Conservation (phyloP, 1,140 invertebrate species). For the Danaus plexippus region DNA sequence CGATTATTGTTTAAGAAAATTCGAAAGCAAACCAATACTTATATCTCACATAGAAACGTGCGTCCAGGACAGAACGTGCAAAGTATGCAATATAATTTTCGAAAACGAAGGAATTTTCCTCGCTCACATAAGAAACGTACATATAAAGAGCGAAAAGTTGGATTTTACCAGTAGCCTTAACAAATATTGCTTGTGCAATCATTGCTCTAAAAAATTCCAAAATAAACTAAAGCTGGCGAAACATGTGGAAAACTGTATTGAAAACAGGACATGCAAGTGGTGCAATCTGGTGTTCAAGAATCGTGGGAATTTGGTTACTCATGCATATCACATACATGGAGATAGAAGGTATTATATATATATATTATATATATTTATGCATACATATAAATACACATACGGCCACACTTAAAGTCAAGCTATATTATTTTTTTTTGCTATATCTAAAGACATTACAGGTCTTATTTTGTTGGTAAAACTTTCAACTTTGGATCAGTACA, state of each 20-base stretch:
- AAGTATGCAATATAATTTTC: too few relatives aligned
- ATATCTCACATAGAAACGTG: too few relatives aligned
- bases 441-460: too few relatives aligned
- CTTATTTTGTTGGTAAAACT: too few relatives aligned
- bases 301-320: constrained; percentile 20
- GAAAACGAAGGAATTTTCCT: too few relatives aligned
- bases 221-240: constrained; percentile 4
- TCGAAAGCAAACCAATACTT: too few relatives aligned
- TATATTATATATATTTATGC: neutral
- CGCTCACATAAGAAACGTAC: neutral
- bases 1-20: too few relatives aligned
- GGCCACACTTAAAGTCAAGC: too few relatives aligned
- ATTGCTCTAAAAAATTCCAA: constrained; percentile 15
- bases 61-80: too few relatives aligned
- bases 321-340: constrained; percentile 16
- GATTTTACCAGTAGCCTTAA: constrained; percentile 18
- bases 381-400: too few relatives aligned
- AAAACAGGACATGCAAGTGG: constrained; percentile 19
- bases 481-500: too few relatives aligned
- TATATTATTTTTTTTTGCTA: too few relatives aligned
- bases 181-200: constrained; percentile 26
- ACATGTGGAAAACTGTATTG: constrained; percentile 12
- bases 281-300: constrained; percentile 30
- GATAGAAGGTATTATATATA: constrained; percentile 9
- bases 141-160: constrained; percentile 2